Evolutionary conservation across 2,888 invertebrate genomes (phyloP), one percentile per base, ranked within the genome.

Genomic region (Amphipyra tragopoginis): DNA sequence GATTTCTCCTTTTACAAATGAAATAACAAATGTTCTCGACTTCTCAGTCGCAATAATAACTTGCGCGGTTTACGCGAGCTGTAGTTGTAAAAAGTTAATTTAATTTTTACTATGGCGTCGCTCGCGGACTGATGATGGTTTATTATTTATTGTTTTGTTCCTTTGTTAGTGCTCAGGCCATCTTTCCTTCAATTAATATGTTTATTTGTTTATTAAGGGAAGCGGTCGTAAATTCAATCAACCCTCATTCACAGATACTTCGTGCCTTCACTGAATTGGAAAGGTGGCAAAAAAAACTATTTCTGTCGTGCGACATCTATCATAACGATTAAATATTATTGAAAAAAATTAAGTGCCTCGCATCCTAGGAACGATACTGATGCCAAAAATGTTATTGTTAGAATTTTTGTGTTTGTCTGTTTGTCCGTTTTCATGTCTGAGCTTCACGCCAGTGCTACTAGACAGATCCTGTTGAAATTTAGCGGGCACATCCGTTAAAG

Each of bases 1-100:
- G 79, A 82, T 82, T 84, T 80, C 81, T 80, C 81, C 72, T 83
- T 79, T 77, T 80, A 81, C 77, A 83, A 83, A 84, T 83, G 77
- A 82, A 84, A 78, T 81, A 82, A 83, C 77, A 79, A 81, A 83
- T 81, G 79, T 82, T 79, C 69, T 72, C 67, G 53, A 73, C 72
- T 74, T 80, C 74, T 74, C 74, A 70, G 74, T 57, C 57, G 67
- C 68, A 65, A 75, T 81, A 83, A 81, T 83, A 81, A 79, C 77
- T 77, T 69, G 68, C 71, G 79, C 72, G 77, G 72, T 80, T 79
- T 75, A 77, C 72, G 70, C 57, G 48, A 10, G 47, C 39, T n/a
- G 65, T 65, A 60, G 65, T 64, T 75, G 72, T 77, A 75, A 79
- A 79, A 80, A 76, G 69, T 79, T 80, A 82, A 83, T 82, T 81